Evolutionary conservation across 1,140 invertebrate species (phyloP), one percentile per base, ranked within the genome.

Genomic region (Lepidotrigona ventralis): DNA sequence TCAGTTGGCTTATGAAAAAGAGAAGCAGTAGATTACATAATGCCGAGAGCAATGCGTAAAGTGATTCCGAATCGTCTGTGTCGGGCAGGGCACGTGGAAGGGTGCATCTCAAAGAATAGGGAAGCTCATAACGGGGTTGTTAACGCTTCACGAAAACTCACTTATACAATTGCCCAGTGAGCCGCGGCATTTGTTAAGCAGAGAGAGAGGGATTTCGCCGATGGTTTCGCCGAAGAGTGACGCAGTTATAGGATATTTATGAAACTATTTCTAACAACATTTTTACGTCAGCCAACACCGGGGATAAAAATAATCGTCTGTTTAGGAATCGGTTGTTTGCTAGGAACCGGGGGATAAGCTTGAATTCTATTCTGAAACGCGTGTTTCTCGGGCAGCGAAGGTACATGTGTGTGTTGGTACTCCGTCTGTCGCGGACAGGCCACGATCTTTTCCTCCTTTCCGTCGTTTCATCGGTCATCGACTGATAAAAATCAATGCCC

Each of bases 131-230:
- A 81, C n/a, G 80, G 56, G 84, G 71, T 81, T 60, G 78, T 86
- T 88, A 60, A 88, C 77, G 86, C 86, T 88, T 79, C 19, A 68
- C 69, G 81, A 83, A 86, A 83, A 83, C 81, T 74, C 73, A 69
- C 53, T 78, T 75, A 3, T 33, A 72, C 77, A 79, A 88, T 89
- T 88, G 82, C 74, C 39, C 87, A 71, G 51, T 76, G 77, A 84
- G 58, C 80, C 87, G 84, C 60, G n/a, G 58, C 33, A 33, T 33
- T 33, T 73, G 68, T 33, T 46, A 53, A 51, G 56, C 46, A 46
- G 60, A 21, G n/a, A n/a, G 64, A 64, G 54, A 82, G 63, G 54
- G 75, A 69, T 51, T 89, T 84, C 86, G 33, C 33, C 77, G 86
- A 88, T 86, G 86, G 80, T 84, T 89, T 86, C 70, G 33, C 46